A percentile compares a stretch with the other conserved stretches of the same genome.
These are phyloP conservation scores for Notechis scutatus DNA, from an alignment of 2,113 vertebrate species.

Conservation along the genomic window DNA sequence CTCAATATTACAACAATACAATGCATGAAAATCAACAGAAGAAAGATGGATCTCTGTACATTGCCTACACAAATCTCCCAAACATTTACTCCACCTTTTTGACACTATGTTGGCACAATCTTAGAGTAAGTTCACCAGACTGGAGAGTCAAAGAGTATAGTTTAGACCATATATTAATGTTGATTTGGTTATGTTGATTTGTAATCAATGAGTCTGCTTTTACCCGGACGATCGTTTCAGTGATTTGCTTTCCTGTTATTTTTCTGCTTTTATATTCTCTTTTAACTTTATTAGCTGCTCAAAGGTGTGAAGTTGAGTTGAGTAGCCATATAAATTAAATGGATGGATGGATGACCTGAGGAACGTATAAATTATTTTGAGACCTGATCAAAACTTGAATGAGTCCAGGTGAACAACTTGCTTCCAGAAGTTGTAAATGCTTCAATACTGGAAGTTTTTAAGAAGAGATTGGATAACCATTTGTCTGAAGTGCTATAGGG, in stretches of 20 bases:
- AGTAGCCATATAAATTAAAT: background rate
- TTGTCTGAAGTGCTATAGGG: too few relatives aligned
- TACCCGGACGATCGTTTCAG: background rate
- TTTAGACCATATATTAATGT: background rate
- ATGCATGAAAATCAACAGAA: background rate
- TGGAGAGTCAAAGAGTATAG: background rate
- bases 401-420: background rate
- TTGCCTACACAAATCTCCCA: background rate
- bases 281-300: background rate
- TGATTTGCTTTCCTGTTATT: background rate
- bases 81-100: background rate
- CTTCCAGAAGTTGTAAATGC: too few relatives aligned
- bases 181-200: background rate
- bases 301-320: background rate
- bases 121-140: background rate
- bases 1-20: background rate
- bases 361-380: background rate
- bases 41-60: background rate
- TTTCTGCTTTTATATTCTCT: background rate
- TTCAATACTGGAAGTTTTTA: too few relatives aligned
- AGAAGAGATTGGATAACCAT: too few relatives aligned
- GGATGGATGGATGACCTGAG: background rate
- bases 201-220: background rate
- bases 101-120: background rate
- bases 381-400: background rate